Percentiles rank a stretch among this genome's conserved stretches.
phyloP scores from a whole-genome alignment of 2,797 vertebrate genomes.

The Onychomys leucogaster region DNA sequence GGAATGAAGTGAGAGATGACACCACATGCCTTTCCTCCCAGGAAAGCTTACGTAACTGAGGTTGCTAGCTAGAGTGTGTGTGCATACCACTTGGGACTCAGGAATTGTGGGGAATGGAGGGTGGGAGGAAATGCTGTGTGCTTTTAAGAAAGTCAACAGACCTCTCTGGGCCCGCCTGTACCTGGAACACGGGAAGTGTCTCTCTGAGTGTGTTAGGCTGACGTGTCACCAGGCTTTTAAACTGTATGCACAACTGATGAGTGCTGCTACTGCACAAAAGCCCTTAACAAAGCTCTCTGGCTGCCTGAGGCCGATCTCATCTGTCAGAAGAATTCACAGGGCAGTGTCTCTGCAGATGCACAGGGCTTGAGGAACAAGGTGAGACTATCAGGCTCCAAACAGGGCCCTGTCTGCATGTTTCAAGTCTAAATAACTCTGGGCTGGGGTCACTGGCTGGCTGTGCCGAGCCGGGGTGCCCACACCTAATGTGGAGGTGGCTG shows the following conservation, averaged over 20 bases:
- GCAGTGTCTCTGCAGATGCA: neutral
- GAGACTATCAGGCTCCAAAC: neutral
- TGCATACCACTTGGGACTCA: neutral
- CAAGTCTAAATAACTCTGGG: neutral
- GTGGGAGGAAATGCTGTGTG: neutral
- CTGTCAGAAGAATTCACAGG: neutral
- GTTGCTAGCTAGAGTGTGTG: neutral
- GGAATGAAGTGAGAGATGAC: neutral
- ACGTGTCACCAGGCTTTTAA: accelerated
- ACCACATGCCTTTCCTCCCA: neutral
- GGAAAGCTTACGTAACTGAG: neutral
- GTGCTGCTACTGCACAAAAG: accelerated
- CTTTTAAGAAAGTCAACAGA: neutral
- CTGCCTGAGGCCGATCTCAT: no score
- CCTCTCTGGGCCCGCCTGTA: neutral
- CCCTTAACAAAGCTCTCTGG: neutral
- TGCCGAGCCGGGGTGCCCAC: neutral
- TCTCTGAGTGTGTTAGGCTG: neutral
- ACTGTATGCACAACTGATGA: accelerated
- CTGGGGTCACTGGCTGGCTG: neutral
- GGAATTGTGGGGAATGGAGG: neutral
- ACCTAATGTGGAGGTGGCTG: accelerated
- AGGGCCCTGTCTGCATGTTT: no score
- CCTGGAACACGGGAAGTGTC: neutral
- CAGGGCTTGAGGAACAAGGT: accelerated